Percentiles rank a stretch among this genome's conserved stretches.
These are phyloP conservation scores for Eretmochelys imbricata DNA, from an alignment of 2,113 vertebrate species.

Conservation along the genomic window DNA sequence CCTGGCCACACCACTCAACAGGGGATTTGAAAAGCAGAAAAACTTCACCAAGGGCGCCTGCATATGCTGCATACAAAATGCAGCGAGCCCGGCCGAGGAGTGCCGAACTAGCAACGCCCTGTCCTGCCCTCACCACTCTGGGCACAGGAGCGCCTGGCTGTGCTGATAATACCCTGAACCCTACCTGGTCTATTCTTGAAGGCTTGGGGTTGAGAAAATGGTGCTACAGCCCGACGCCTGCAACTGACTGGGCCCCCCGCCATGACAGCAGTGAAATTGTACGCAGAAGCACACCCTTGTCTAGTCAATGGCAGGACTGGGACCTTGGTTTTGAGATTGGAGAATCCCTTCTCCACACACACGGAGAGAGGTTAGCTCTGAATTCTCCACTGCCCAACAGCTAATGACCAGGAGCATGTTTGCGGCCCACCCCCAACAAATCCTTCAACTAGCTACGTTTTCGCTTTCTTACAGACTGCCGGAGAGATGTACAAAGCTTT, in stretches of 20 bases:
- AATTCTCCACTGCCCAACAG: neutral
- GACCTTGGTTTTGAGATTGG: too few species aligned
- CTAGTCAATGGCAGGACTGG: too few species aligned
- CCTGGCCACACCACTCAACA: too few species aligned
- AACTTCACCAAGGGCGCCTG: neutral
- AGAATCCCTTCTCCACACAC: neutral
- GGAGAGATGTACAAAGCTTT: neutral
- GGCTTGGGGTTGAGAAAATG: neutral
- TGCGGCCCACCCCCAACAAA: neutral
- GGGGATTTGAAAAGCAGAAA: too few species aligned
- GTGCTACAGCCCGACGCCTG: neutral
- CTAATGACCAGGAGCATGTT: neutral
- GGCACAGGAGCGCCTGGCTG: neutral
- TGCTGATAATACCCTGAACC: too few species aligned
- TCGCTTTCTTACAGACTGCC: neutral
- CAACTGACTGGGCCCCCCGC: too few species aligned
- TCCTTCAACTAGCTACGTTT: neutral
- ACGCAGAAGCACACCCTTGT: too few species aligned
- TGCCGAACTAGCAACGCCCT: neutral
- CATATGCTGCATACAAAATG: neutral
- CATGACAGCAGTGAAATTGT: neutral
- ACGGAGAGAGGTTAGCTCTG: neutral
- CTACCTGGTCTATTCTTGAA: neutral
- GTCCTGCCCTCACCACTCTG: too few species aligned
- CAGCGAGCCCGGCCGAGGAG: neutral